Evolutionary conservation across 2,113 vertebrate genomes (phyloP), one percentile per base, ranked within the genome.

Genomic region (Onychorhynchus coronatus): DNA sequence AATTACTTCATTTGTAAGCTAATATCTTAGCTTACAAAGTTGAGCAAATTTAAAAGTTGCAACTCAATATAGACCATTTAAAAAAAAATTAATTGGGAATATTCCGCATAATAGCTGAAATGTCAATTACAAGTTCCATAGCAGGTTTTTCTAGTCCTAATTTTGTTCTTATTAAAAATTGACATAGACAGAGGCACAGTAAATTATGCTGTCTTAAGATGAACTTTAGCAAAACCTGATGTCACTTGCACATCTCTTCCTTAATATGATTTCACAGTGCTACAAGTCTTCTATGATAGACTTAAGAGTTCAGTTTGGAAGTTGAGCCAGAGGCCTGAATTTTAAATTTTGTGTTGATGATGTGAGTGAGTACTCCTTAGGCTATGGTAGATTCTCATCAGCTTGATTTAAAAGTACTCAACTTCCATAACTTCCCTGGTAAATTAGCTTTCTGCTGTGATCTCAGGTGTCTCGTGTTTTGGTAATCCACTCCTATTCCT

Each of bases 131-230:
- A 73, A 50, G 2, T 66, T 70, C 37, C n/a, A 8, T 14, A 49
- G 13, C 9, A 87, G 11, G n/a, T 67, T 89, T 81, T 91, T 44
- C 21, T 39, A 31, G 67, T 78, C 33, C 55, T 63, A 59, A 1
- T 12, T 87, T 82, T 4, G 30, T 75, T 93, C 9, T 35, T 24
- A 84, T 55, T 67, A 77, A 72, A 91, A 87, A 61, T 28, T 50
- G 0, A 39, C 35, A 73, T 61, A 1, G 52, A 27, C 0, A 0
- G 20, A 81, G 17, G 5, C 37, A 72, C 2, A 10, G 30, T 70
- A 78, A 74, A 9, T 33, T 85, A 71, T 0, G 0, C 3, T 71
- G 2, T 59, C 12, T 74, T 77, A 78, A 72, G 11, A 71, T 63
- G 23, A 93, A 78, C 25, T 66, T 85, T 49, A 63, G 42, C 0